Conservation (phyloP, 2,113 vertebrate genomes). For the Bettongia penicillata region DNA sequence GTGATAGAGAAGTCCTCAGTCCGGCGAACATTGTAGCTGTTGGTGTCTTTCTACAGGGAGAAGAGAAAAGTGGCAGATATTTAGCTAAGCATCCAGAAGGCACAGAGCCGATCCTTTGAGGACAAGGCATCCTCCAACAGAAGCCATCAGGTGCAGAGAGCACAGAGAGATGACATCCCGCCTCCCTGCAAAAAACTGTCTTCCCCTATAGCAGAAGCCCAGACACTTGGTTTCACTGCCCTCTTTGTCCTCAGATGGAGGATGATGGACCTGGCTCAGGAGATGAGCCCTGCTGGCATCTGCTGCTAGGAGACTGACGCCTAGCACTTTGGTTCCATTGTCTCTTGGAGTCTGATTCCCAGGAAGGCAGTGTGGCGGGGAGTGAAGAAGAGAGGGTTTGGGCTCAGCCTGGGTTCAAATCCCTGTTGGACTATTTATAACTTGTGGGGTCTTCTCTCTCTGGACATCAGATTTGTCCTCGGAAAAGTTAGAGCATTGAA, state of each 20-base stretch:
- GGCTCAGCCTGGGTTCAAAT: neutral
- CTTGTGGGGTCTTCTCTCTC: neutral
- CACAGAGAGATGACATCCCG: neutral
- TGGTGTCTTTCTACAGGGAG: constrained; percentile 86
- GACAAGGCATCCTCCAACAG: neutral
- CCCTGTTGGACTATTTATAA: neutral
- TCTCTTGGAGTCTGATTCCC: neutral
- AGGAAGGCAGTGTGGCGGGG: neutral
- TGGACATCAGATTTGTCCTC: neutral
- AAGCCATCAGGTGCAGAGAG: neutral
- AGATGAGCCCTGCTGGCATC: neutral
- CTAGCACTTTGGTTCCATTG: neutral
- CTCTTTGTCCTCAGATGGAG: neutral
- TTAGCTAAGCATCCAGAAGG: neutral
- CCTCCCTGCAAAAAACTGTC: neutral
- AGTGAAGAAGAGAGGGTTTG: neutral
- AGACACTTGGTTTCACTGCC: neutral
- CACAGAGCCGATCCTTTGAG: neutral
- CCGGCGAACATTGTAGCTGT: constrained; percentile 91
- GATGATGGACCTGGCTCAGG: neutral
- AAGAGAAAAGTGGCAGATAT: accelerated
- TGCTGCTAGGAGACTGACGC: neutral
- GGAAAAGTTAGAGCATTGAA: neutral
- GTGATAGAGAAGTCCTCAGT: constrained; percentile 89
- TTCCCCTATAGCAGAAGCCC: neutral